Percentiles rank a stretch among this genome's conserved stretches.
These are phyloP conservation scores for Eugnorisma glareosa DNA, from an alignment of 2,888 invertebrate genomes.

Conservation along the genomic window DNA sequence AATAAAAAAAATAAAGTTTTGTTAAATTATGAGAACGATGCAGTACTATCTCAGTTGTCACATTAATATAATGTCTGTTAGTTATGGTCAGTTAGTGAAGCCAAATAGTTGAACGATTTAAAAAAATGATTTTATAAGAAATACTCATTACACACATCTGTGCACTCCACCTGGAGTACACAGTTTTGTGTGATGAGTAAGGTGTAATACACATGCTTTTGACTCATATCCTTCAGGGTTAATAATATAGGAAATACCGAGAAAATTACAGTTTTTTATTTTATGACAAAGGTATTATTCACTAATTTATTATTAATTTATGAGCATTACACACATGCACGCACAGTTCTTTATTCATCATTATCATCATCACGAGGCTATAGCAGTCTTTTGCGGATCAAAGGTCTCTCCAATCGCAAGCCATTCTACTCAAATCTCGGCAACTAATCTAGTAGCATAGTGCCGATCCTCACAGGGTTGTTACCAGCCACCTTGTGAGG, in stretches of 20 bases:
- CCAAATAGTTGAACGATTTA: background rate
- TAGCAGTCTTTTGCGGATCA: background rate
- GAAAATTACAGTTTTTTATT: background rate
- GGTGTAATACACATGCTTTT: background rate
- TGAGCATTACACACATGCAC: background rate
- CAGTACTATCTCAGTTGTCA: background rate
- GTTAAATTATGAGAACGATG: background rate
- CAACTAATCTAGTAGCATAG: too few species aligned
- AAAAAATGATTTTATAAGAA: too few species aligned
- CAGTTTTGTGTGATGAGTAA: background rate
- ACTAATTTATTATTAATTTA: background rate
- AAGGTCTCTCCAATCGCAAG: background rate
- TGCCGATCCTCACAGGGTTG: too few species aligned
- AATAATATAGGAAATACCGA: constrained; percentile 1
- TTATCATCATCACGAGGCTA: background rate
- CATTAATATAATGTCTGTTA: background rate
- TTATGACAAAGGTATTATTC: constrained; percentile 9
- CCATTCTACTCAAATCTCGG: background rate
- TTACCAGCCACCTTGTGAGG: background rate
- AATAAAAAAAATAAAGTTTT: background rate
- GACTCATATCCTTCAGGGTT: constrained; percentile 19
- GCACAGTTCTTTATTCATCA: background rate
- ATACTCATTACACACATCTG: too few species aligned
- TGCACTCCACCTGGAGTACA: too few species aligned
- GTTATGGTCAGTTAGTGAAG: background rate